Evolutionary conservation across 2,888 invertebrate genomes (phyloP), one percentile per base, ranked within the genome.

Genomic region (Romanomermis culicivorax): DNA sequence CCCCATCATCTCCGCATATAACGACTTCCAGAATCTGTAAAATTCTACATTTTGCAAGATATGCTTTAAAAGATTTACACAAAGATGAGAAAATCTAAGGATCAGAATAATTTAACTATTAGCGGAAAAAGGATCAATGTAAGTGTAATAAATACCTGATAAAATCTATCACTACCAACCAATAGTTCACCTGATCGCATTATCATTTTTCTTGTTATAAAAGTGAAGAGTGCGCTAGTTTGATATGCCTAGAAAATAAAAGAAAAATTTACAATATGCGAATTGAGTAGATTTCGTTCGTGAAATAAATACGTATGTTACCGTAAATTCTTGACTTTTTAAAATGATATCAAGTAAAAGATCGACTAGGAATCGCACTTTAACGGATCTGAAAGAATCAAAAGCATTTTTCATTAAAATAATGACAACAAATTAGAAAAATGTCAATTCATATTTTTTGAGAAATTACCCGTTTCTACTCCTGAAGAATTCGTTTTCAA

Each of bases 321-420:
- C 29, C 24, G 53, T 24, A 25, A 7, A 29, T 7, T 42, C 36
- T 3, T 20, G 42, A 23, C 3, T 3, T 17, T 11, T 43, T 24
- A 79, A 76, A 72, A 84, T 80, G 52, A 85, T 78, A 67, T 79
- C 79, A 52, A 84, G 71, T 42, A 85, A 72, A 65, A 85, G 82
- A 65, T 84, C 81, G 36, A 85, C 78, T 52, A 85, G 76, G 58
- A 83, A 71, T 65, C 84, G 83, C 53, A 81, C 76, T 66, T 82
- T 65, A 29, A 64, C 61, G n/a, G 66, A 61, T 11, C 70, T 29
- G 20, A 27, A 27, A 14, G 50, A 45, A 45, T 45, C 14, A 23
- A n/a, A n/a, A n/a, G n/a, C n/a, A n/a, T n/a, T n/a, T n/a, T n/a
- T n/a, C n/a, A n/a, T n/a, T n/a, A n/a, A n/a, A n/a, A n/a, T n/a